phyloP scores from a whole-genome alignment of 2,797 vertebrate species.

The Pogoniulus pusillus region DNA sequence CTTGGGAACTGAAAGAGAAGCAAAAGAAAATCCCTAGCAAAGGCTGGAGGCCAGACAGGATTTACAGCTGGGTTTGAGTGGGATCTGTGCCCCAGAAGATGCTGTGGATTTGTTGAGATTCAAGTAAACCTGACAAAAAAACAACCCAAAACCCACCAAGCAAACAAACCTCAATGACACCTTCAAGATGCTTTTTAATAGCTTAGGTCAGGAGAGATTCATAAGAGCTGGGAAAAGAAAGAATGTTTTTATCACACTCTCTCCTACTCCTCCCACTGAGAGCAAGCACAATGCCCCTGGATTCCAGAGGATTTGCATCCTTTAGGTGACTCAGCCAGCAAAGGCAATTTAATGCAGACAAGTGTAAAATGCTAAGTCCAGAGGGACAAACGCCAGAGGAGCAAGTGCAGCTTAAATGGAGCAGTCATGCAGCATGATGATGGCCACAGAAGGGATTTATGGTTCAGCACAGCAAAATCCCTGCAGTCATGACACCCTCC shows the following conservation, averaged over 20 bases:
- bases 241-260: background rate
- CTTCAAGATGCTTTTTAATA: background rate
- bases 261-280: background rate
- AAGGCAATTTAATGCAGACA: constrained; percentile 18
- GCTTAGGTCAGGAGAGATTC: background rate
- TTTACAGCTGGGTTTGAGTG: background rate
- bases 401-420: background rate
- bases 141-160: too few species aligned
- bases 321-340: constrained; percentile 31
- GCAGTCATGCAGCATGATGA: background rate
- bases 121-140: background rate
- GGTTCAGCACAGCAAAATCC: background rate
- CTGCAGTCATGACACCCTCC: background rate
- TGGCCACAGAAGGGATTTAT: background rate
- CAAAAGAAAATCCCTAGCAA: background rate
- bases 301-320: constrained; percentile 40
- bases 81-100: background rate
- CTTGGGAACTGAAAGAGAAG: background rate
- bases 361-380: background rate
- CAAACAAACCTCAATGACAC: background rate
- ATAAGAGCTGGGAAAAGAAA: background rate
- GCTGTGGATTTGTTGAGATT: background rate
- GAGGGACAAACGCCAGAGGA: background rate
- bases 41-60: background rate
- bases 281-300: background rate